Evolutionary conservation across 2,113 vertebrate species (phyloP).

Genomic region (Muntiacus reevesi): DNA sequence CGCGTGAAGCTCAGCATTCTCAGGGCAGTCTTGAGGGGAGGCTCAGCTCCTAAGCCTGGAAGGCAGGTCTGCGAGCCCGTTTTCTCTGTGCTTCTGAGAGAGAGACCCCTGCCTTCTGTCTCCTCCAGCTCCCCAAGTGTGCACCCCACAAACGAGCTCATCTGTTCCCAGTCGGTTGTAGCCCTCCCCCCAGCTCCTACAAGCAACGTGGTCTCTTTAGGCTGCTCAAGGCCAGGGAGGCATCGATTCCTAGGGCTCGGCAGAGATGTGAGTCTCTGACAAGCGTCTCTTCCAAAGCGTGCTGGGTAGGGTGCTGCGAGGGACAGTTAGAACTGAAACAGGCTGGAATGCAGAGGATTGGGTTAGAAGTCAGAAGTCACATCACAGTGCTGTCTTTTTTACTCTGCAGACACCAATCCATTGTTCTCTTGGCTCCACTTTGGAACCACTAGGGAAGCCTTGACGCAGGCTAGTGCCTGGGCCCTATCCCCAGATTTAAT

Average conservation of each 20-base stretch:
- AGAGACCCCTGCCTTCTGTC: background rate
- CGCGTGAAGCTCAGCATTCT: background rate
- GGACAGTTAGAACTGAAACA: background rate
- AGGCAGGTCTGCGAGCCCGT: background rate
- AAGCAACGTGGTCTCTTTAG: background rate
- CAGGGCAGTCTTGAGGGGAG: background rate
- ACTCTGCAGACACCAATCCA: background rate
- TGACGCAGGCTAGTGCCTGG: background rate
- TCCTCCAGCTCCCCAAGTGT: background rate
- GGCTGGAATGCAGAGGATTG: background rate
- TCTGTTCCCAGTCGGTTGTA: background rate
- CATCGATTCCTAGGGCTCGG: background rate
- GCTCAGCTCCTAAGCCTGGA: background rate
- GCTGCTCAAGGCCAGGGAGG: background rate
- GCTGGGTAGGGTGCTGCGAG: too few species aligned
- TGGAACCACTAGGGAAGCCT: background rate
- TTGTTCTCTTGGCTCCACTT: background rate
- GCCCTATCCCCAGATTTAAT: background rate
- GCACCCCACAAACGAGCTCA: background rate
- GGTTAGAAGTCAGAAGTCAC: background rate
- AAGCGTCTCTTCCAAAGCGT: background rate
- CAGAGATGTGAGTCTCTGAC: background rate
- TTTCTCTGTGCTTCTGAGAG: background rate
- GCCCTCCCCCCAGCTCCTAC: background rate
- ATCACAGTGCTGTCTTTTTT: background rate